Evolutionary conservation across 2,113 vertebrate species (phyloP).

Genomic region (Conger conger): DNA sequence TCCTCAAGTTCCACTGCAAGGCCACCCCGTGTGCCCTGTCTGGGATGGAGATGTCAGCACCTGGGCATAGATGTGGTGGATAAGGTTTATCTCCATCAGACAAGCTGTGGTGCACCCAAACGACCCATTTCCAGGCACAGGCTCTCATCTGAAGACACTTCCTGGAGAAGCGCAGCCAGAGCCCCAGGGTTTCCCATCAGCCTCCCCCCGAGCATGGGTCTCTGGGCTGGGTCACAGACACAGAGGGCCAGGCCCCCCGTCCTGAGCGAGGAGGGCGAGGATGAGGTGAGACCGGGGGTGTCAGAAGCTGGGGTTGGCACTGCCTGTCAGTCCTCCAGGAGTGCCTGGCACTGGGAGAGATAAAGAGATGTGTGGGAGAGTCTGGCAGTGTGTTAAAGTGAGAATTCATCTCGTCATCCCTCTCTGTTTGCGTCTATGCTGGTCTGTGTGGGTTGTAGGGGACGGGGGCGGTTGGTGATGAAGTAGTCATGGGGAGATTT

Average conservation of each 20-base stretch:
- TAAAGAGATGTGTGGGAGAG: neutral
- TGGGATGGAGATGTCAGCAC: slow-evolving; percentile 59
- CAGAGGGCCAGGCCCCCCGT: slow-evolving; percentile 43
- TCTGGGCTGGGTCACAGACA: slow-evolving; percentile 48
- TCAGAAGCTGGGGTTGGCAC: slow-evolving; percentile 7
- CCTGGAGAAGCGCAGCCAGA: neutral
- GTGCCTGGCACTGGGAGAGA: neutral
- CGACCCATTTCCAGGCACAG: slow-evolving; percentile 9
- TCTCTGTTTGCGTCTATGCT: neutral
- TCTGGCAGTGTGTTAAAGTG: neutral
- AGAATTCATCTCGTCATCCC: neutral
- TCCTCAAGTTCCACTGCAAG: slow-evolving; percentile 59
- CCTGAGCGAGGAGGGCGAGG: slow-evolving; percentile 44
- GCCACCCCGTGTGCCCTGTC: slow-evolving; percentile 39
- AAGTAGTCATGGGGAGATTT: neutral
- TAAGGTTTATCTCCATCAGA: slow-evolving; percentile 17
- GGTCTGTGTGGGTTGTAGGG: neutral
- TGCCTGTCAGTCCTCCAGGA: neutral
- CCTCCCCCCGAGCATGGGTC: slow-evolving; percentile 45
- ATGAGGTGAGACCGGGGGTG: slow-evolving; percentile 52
- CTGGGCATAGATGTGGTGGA: slow-evolving; percentile 28
- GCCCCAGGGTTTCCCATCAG: slow-evolving; percentile 16
- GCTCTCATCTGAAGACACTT: neutral
- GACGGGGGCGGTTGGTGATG: neutral
- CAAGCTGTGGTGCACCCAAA: neutral